Base-by-base conservation (phyloP, 2,113 vertebrate species). In the Mastomys natalensis region DNA sequence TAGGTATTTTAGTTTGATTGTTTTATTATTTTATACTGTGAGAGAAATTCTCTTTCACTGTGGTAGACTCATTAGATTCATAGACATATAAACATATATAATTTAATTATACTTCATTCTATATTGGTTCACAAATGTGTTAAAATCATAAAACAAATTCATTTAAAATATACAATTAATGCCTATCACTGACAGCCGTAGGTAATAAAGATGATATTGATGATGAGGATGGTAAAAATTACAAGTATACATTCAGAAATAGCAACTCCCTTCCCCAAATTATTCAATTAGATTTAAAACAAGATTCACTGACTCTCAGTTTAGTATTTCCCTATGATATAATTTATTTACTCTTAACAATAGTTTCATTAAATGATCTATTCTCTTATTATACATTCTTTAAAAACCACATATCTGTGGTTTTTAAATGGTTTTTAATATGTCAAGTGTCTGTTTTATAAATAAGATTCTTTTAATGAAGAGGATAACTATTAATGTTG, bases 1-100 rank as follows among this genome's bases (percentile, higher is more conserved):
- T 93, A 48, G 78, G 37, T 87, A 72, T 81, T 95, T 96, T 87
- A 93, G 81, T 85, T 88, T 91, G 80, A 93, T 95, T 93, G 19
- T 72, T 89, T 93, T 62, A 93, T 93, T 94, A 96, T 58, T 58
- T 60, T 15, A 87, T 80, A 87, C 73, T 84, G 45, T 91, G 62
- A 87, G 13, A 74, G 40, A 96, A 95, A 40, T 26, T 55, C 93
- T 91, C 5, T 58, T 84, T 26, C 55, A 74, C 91, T 97, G 95
- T 17, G 40, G 70, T 91, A 94, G 60, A 89, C 91, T 96, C 82
- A 94, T 82, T 60, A 91, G 66, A 62, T 86, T 94, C 19, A 82
- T 1, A 91, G 17, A 89, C 55, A 17, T 90, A 72, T 90, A 96
- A 91, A 87, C 96, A 95, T 90, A 86, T 96, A 81, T 94, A 68